Evolutionary conservation across 2,888 invertebrate species (phyloP).

Genomic region (Embidobia sp.): DNA sequence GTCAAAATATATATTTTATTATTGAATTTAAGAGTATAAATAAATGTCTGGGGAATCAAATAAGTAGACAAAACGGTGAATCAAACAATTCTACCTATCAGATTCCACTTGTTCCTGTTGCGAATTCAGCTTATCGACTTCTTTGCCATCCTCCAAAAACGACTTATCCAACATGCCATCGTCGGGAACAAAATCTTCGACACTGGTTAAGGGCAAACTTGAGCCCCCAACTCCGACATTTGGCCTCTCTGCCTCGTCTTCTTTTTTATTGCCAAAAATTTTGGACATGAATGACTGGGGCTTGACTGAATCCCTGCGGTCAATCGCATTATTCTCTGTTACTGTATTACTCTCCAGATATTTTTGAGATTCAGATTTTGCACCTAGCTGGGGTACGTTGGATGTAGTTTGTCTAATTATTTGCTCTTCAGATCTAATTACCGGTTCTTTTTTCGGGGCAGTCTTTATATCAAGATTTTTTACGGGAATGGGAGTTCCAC

Average conservation of each 20-base stretch:
- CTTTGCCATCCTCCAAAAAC: constrained; percentile 87
- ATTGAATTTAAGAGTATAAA: too few relatives aligned
- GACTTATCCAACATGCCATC: constrained; percentile 88
- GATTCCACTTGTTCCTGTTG: constrained; percentile 82
- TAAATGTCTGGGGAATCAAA: too few relatives aligned
- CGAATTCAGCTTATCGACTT: constrained; percentile 78
- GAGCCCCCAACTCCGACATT: constrained; percentile 61
- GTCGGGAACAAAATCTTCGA: constrained; percentile 89
- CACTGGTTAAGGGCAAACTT: constrained; percentile 81
- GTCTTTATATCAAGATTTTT: constrained; percentile 74
- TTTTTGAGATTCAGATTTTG: constrained; percentile 38
- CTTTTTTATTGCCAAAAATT: constrained; percentile 77
- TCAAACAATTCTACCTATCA: constrained; percentile 82
- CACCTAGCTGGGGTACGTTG: too few relatives aligned
- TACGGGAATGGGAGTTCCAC: constrained; percentile 79
- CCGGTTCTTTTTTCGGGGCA: constrained; percentile 70
- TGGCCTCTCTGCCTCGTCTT: constrained; percentile 75
- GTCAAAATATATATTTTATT: too few relatives aligned
- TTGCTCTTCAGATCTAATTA: constrained; percentile 63
- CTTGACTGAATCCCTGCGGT: constrained; percentile 70
- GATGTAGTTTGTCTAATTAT: too few relatives aligned
- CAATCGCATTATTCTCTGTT: constrained; percentile 20
- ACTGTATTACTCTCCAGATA: constrained; percentile 52
- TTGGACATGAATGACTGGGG: constrained; percentile 76
- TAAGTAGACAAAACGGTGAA: too few relatives aligned